Evolutionary conservation across 1,140 invertebrate species (phyloP), one percentile per base, ranked within the genome.

Genomic region (Chelonus insularis): DNA sequence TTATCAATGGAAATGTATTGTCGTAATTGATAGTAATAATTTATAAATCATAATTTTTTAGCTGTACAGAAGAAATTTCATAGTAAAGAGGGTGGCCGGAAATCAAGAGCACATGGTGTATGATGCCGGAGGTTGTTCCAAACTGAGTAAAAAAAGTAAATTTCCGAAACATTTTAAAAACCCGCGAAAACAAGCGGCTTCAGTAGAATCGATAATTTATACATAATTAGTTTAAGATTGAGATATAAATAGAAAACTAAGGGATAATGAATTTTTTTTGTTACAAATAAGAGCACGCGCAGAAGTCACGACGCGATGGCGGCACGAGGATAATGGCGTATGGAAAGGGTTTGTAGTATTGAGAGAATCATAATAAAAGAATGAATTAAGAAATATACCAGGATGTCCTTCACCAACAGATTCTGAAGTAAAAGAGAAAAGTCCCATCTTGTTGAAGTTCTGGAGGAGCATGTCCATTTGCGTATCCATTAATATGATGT

Each of bases 331-430:
- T 52, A 12, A 48, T 23, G 21, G 45, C 45, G 20, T 48, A n/a
- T 20, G 2, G 2, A 48, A 48, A 47, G 11, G 4, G 7, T 20
- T 9, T 12, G 1, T 9, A 45, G 18, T 5, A 23, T 11, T 23
- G n/a, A 48, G 5, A 47, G 23, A 25, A 39, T 25, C 43, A 50
- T 32, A 37, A 41, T 9, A 14, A 50, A 12, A 57, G 34, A 52
- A 48, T 23, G 21, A 66, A 51, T 60, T 59, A 67, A 57, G 55
- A 34, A 23, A 65, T 39, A 45, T 83, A 93, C 91, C 92, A 86
- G 97, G 96, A 85, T 99, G 97, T 71, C 97, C 97, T 84, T 99
- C 97, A 72, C 96, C 96, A 55, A 99, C 97, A 50, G 96, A 98
- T 86, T 99, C 97, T 18, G 96, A 98, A 47, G 97, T 98, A 82